Base-by-base conservation (phyloP, 2,113 vertebrate species). In the Jaculus jaculus region DNA sequence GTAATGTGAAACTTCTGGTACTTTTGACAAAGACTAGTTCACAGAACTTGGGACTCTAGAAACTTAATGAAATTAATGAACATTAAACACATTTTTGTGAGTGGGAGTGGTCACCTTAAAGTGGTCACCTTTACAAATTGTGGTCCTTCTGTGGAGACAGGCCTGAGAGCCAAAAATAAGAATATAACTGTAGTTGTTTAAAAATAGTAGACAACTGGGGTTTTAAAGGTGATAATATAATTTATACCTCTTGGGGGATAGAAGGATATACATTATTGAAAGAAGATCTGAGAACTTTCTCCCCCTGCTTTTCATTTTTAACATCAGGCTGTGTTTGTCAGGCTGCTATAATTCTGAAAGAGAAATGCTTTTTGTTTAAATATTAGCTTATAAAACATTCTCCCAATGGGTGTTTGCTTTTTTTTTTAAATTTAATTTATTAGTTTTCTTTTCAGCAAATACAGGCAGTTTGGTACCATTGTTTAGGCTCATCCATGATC, bases 221-320 rank as follows among this genome's bases (percentile, higher is more conserved):
- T 23, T 83, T 94, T 96, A 89, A 89, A 92, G 81, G 60, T 77
- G 60, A 69, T 86, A 39, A 92, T 82, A 61, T 75, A 68, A 23
- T 89, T 68, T 95, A 26, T 87, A 75, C 58, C 60, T 93, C 89
- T 37, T 89, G 74, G 30, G 60, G 18, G 11, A 69, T 26, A 21
- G 20, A 63, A 23, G 20, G 16, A 21, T 24, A 23, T 23, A 63
- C 61, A 63, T 63, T 24, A 23, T 63, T 63, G 61, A 63, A 63
- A 24, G 60, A 61, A 61, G 61, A 63, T 81, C 20, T 60, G 21
- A 72, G 71, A 73, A 86, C 65, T 93, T 87, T 90, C 39, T 74
- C 61, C 15, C 15, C 15, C 54, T 54, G 54, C 54, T 54, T 10
- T 54, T 54, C 54, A 12, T 54, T 54, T 54, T 12, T 54, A 15